These are phyloP conservation scores for Micromesistius poutassou DNA, from an alignment of 2,797 vertebrate species.

Conservation along the genomic window DNA sequence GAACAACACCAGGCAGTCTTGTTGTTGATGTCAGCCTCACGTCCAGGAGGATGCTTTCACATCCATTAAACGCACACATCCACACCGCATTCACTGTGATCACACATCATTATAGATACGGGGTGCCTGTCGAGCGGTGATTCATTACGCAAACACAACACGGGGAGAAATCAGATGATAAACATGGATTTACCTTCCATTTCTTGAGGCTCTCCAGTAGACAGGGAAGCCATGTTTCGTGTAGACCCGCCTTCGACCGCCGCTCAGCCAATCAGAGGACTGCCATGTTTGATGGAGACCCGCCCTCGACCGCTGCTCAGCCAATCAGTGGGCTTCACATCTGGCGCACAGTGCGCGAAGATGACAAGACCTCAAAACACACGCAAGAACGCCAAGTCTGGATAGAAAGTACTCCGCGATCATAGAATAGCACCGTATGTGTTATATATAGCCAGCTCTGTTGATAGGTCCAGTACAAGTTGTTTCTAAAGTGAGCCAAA, in stretches of 20 bases:
- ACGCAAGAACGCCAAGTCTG: background rate
- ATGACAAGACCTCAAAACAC: constrained; percentile 21
- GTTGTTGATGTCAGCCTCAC: background rate
- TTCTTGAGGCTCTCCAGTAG: constrained; percentile 78
- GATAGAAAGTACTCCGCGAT: background rate
- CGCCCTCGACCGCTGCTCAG: constrained; percentile 54
- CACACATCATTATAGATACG: background rate
- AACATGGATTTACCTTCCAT: constrained; percentile 77
- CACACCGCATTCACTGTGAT: background rate
- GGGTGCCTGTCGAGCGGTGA: background rate
- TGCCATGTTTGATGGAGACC: constrained; percentile 73
- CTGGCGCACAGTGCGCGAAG: background rate
- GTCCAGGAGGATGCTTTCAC: background rate
- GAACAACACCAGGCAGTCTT: background rate
- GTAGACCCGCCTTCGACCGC: constrained; percentile 65
- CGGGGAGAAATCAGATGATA: background rate
- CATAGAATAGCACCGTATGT: no score
- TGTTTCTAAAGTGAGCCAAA: background rate
- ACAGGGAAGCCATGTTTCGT: constrained; percentile 76
- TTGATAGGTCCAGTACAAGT: no score
- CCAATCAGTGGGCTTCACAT: constrained; percentile 22
- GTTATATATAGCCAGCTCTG: no score
- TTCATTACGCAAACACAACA: background rate
- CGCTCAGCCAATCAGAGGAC: constrained; percentile 58
- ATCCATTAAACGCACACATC: background rate